Evolutionary conservation across 2,797 vertebrate species (phyloP).

Genomic region (Chlorospingus flavigularis): DNA sequence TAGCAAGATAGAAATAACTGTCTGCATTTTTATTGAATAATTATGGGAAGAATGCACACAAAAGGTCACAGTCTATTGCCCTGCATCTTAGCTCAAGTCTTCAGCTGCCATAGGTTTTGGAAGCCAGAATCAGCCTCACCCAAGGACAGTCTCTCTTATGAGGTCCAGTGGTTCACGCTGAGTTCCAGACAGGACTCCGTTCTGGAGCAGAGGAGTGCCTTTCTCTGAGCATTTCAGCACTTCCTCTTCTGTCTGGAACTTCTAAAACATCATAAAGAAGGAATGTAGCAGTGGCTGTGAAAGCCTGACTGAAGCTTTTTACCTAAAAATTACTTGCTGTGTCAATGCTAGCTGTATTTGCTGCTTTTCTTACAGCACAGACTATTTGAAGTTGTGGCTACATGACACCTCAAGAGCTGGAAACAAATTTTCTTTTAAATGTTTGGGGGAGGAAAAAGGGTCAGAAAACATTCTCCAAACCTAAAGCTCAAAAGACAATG

Average conservation of each 20-base stretch:
- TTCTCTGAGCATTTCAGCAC: conserved; percentile 48
- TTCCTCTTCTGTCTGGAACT: conserved; percentile 65
- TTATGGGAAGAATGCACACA: conserved; percentile 29
- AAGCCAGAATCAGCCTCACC: conserved; percentile 14
- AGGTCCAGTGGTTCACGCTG: not conserved
- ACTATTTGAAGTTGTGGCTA: not conserved
- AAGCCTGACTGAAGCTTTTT: conserved; percentile 41
- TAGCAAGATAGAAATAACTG: conserved; percentile 35
- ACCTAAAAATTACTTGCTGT: conserved; percentile 30
- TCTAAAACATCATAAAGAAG: conserved; percentile 57
- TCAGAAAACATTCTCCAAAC: not conserved
- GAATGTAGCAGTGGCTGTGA: conserved; percentile 55
- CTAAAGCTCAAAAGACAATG: not conserved
- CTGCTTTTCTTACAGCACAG: not conserved
- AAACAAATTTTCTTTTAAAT: not conserved
- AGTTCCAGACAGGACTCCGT: conserved; percentile 40
- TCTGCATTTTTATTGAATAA: conserved; percentile 36
- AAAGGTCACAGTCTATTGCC: conserved; percentile 24
- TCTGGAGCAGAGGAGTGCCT: not conserved
- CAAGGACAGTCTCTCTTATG: not conserved
- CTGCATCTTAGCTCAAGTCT: conserved; percentile 6
- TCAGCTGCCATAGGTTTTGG: conserved; percentile 9
- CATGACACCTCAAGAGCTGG: not conserved
- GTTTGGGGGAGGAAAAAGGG: rapidly evolving
- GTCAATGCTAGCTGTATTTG: conserved; percentile 6